Evolutionary conservation across 1,140 invertebrate species (phyloP).

Genomic region (Reticulitermes speratus): DNA sequence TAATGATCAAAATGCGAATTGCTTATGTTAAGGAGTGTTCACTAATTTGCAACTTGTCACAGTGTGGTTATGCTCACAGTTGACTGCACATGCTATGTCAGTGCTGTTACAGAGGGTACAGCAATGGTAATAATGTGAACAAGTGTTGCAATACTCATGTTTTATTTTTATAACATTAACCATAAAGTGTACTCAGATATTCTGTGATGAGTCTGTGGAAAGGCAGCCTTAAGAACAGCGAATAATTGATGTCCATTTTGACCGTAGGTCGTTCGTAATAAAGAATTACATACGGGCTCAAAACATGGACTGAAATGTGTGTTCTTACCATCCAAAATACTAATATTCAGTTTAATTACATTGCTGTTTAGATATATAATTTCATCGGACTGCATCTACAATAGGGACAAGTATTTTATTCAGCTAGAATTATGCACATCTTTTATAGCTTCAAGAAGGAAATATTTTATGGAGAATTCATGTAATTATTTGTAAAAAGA

Average conservation of each 20-base stretch:
- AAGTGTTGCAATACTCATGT: constrained; percentile 16
- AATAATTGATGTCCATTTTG: not conserved
- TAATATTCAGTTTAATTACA: not conserved
- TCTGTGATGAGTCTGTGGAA: constrained; percentile 7
- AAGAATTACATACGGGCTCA: not conserved
- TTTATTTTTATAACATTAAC: not conserved
- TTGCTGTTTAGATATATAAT: not conserved
- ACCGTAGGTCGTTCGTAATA: not conserved
- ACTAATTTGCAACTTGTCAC: not conserved
- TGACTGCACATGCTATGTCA: not conserved
- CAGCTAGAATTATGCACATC: no score
- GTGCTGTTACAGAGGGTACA: not conserved
- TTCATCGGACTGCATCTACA: not conserved
- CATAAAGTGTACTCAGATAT: not conserved
- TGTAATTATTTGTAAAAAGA: no score
- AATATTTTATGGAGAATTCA: no score
- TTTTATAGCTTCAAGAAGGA: no score
- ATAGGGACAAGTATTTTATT: no score
- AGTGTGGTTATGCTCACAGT: not conserved
- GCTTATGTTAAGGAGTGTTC: not conserved
- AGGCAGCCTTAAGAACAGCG: not conserved
- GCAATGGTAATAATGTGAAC: not conserved
- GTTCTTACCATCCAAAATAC: not conserved
- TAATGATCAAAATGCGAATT: not conserved
- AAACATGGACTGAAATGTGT: not conserved